Percentiles rank a stretch among this genome's conserved stretches.
Conservation (phyloP, 2,888 invertebrate genomes). For the Dryadula phaetusa region DNA sequence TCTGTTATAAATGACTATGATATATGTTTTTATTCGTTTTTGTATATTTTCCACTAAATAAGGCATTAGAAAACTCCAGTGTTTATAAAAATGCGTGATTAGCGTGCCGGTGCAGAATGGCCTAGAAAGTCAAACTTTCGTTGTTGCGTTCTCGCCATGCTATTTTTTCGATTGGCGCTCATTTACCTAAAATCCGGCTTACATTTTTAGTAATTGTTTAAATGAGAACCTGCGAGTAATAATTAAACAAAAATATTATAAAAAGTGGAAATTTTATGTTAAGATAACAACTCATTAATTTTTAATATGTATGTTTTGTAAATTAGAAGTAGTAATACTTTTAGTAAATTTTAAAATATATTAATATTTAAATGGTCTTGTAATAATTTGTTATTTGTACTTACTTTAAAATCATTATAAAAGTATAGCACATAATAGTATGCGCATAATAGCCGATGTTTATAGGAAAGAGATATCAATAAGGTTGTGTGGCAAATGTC, state of each 20-base stretch:
- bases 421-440: too few species aligned
- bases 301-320: too few species aligned
- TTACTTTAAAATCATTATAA: not conserved
- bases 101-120: conserved; percentile 71
- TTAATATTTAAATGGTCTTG: too few species aligned
- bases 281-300: too few species aligned
- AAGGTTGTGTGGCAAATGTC: conserved; percentile 59
- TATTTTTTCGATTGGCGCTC: conserved; percentile 50
- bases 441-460: not conserved
- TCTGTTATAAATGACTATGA: too few species aligned
- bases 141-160: conserved; percentile 55
- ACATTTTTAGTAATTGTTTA: conserved; percentile 52
- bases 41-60: conserved; percentile 29
- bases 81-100: conserved; percentile 74
- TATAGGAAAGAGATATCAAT: conserved; percentile 6
- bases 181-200: conserved; percentile 73
- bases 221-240: not conserved
- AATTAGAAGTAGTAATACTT: too few species aligned
- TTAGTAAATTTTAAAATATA: too few species aligned
- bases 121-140: conserved; percentile 81
- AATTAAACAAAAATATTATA: not conserved
- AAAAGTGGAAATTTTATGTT: not conserved
- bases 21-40: not conserved
- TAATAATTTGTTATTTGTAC: not conserved
- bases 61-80: conserved; percentile 64